phyloP scores from a whole-genome alignment of 1,140 invertebrate genomes.

The Battus philenor region DNA sequence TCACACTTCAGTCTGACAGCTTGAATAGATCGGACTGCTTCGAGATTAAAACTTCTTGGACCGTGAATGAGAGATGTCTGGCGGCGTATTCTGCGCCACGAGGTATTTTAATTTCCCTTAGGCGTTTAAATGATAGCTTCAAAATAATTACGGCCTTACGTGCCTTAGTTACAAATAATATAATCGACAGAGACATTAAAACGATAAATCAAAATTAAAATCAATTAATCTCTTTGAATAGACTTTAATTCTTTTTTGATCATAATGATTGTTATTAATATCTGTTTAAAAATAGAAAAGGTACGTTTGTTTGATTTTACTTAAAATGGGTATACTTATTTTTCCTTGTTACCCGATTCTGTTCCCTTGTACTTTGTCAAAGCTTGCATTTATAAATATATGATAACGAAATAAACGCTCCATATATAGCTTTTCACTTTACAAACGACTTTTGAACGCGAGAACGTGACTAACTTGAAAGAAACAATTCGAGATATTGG shows the following conservation, averaged over 20 bases:
- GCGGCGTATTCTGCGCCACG: background rate
- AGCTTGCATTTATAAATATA: no score
- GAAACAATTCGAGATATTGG: no score
- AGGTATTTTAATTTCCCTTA: constrained; percentile 14
- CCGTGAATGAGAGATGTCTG: constrained; percentile 16
- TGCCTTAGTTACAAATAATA: background rate
- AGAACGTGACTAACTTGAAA: no score
- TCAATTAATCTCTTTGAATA: no score
- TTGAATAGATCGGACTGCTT: background rate
- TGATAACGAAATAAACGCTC: no score
- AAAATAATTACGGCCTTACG: background rate
- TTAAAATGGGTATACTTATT: background rate
- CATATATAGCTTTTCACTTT: no score
- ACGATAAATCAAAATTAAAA: background rate
- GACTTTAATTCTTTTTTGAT: no score
- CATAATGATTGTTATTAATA: background rate
- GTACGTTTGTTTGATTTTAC: no score
- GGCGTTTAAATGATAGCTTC: constrained; percentile 6
- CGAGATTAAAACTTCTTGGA: constrained; percentile 12
- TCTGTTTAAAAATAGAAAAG: background rate
- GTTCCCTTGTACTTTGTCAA: no score
- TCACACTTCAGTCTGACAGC: background rate
- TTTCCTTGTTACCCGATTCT: no score
- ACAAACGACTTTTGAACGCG: no score
- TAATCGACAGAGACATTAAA: background rate